These are phyloP conservation scores for Enteromius trimaculatus DNA, from an alignment of 2,797 vertebrate species.

Conservation along the genomic window DNA sequence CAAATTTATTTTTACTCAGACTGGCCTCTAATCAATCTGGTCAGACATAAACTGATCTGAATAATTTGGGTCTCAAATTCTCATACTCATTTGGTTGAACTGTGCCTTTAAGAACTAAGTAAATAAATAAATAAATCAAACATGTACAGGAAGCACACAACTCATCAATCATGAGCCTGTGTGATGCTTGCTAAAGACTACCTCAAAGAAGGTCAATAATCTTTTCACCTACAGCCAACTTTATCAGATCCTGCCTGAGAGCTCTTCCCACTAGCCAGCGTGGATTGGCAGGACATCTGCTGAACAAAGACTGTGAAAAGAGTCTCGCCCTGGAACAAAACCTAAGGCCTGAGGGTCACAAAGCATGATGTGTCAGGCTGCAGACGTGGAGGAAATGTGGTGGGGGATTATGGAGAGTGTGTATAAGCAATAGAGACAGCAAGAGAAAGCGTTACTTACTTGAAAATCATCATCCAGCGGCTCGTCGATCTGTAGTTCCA, in stretches of 20 bases:
- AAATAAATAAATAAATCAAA: conserved; percentile 68
- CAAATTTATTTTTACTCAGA: not conserved
- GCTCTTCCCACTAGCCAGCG: conserved; percentile 86
- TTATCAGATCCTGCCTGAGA: conserved; percentile 97
- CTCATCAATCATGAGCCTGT: conserved; percentile 93
- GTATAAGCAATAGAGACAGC: conserved; percentile 24
- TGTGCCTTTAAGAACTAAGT: conserved; percentile 80
- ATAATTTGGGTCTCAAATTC: not conserved
- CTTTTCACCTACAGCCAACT: conserved; percentile 95
- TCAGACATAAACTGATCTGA: not conserved
- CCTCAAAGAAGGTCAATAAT: conserved; percentile 97
- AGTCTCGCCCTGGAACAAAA: conserved; percentile 82
- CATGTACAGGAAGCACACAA: conserved; percentile 74
- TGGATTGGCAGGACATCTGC: conserved; percentile 86
- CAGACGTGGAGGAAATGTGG: conserved; percentile 65
- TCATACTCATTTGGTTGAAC: not conserved
- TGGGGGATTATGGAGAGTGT: not conserved
- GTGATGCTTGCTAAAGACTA: conserved; percentile 88
- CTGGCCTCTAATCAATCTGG: not conserved
- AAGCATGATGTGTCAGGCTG: conserved; percentile 81
- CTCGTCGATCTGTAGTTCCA: conserved; percentile 96
- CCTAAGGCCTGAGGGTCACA: conserved; percentile 90
- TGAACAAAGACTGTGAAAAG: conserved; percentile 83
- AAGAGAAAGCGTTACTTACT: conserved; percentile 78
- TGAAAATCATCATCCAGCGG: conserved; percentile 94